Base-by-base conservation (phyloP, 2,113 vertebrate species). In the Marmota monax region DNA sequence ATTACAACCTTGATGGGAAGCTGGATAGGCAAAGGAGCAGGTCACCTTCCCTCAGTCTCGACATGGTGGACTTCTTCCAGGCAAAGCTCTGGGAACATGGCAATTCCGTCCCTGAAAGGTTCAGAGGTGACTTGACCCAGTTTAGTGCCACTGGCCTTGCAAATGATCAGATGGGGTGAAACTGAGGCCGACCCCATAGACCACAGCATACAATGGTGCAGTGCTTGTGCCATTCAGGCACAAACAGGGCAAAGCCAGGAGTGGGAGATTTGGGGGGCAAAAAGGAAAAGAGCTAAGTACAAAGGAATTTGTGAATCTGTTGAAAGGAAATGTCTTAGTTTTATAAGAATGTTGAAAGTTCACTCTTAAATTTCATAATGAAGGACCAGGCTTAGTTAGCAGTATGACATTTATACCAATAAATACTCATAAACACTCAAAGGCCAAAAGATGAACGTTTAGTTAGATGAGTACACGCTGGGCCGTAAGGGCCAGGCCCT, bases 241-340 rank as follows among this genome's bases (percentile, higher is more conserved):
- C 63, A 83, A 51, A 67, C 0, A 76, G 56, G 63, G 51, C 42
- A 34, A 67, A 95, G 70, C 37, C 39, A 42, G 32, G 63, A 72
- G 58, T 51, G 17, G 63, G 90, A 58, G 65, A 51, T 42, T 69
- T 85, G 58, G 2, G 34, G 45, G 20, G 84, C n/a, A 84, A 56
- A 70, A 72, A 96, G 37, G 48, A 84, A 76, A 34, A 74, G 45
- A 92, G 34, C 25, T 32, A 42, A 72, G n/a, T 79, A 69, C 58
- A 67, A 84, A 83, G 45, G 61, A 78, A 77, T 73, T 13, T 82
- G 51, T 90, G 20, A 92, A 65, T 74, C 14, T 85, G 79, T 22
- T 89, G 7, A 95, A 88, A 96, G 67, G 88, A 83, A 92, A 85
- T 7, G 37, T 32, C n/a, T 90, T 32, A 86, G 58, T 93, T 88